Evolutionary conservation across 2,113 vertebrate genomes (phyloP).

Genomic region (Nibea albiflora): DNA sequence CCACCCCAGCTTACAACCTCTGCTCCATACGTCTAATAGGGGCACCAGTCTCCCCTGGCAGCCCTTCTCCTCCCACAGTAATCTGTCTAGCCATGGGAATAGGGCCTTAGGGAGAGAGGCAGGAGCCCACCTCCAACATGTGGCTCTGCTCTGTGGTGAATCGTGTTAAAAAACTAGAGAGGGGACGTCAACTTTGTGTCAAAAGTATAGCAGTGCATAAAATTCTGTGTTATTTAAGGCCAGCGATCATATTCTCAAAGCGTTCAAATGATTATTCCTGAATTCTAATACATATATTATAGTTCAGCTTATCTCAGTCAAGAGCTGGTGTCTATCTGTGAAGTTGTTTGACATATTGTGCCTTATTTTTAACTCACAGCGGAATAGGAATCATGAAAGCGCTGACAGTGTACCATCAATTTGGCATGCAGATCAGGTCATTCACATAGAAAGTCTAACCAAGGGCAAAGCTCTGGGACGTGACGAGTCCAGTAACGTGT

Average conservation of each 20-base stretch:
- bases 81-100: slow-evolving; percentile 80
- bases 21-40: slow-evolving; percentile 76
- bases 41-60: slow-evolving; percentile 74
- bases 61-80: slow-evolving; percentile 81
- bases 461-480: slow-evolving; percentile 39
- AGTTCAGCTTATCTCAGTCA: neutral
- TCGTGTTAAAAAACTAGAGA: slow-evolving; percentile 45
- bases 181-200: slow-evolving; percentile 69
- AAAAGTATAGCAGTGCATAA: slow-evolving; percentile 16
- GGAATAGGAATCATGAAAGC: slow-evolving; percentile 21
- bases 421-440: slow-evolving; percentile 38
- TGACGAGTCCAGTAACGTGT: neutral
- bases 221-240: slow-evolving; percentile 34
- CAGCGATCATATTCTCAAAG: slow-evolving; percentile 4
- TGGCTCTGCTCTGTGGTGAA: slow-evolving; percentile 56
- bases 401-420: neutral
- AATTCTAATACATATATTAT: slow-evolving; percentile 13
- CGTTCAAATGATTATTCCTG: slow-evolving; percentile 8
- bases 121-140: slow-evolving; percentile 77
- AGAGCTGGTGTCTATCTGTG: slow-evolving; percentile 21
- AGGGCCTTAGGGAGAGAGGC: slow-evolving; percentile 58
- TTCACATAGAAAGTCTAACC: slow-evolving; percentile 30
- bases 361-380: slow-evolving; percentile 17
- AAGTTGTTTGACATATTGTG: slow-evolving; percentile 23
- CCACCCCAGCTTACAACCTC: slow-evolving; percentile 67